Conservation (phyloP, 1,140 invertebrate genomes). For the Aplysia californica region DNA sequence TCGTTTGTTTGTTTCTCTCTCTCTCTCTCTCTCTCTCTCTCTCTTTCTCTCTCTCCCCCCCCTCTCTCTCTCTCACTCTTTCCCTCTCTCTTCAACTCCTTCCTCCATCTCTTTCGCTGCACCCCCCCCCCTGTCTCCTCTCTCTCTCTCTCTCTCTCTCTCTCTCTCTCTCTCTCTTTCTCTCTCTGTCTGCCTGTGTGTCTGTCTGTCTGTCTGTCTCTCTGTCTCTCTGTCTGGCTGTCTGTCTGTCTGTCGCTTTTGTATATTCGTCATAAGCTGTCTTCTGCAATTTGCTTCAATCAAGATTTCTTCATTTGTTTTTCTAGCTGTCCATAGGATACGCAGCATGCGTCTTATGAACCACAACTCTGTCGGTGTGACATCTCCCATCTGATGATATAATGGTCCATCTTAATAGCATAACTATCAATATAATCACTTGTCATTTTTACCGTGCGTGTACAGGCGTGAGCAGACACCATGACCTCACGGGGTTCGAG, state of each 20-base stretch:
- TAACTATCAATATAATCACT: neutral
- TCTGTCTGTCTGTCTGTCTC: neutral
- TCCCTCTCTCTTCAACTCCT: no score
- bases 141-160: neutral
- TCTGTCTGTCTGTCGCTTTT: neutral
- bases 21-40: neutral
- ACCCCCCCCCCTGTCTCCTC: neutral
- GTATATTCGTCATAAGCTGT: neutral
- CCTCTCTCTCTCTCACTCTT: neutral
- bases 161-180: neutral
- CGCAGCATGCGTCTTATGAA: neutral
- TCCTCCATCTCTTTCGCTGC: neutral
- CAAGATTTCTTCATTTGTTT: neutral
- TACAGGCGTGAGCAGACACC: neutral
- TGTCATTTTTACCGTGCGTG: neutral
- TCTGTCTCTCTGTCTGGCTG: neutral
- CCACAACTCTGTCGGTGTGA: neutral
- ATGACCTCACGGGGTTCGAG: neutral
- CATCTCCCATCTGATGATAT: neutral
- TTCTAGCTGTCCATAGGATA: neutral
- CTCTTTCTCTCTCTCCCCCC: neutral
- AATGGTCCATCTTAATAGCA: no score
- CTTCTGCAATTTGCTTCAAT: neutral
- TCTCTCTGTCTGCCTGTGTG: neutral
- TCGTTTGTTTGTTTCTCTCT: neutral